These are phyloP conservation scores for Ditula angustiorana DNA, from an alignment of 2,888 invertebrate genomes.

Conservation along the genomic window DNA sequence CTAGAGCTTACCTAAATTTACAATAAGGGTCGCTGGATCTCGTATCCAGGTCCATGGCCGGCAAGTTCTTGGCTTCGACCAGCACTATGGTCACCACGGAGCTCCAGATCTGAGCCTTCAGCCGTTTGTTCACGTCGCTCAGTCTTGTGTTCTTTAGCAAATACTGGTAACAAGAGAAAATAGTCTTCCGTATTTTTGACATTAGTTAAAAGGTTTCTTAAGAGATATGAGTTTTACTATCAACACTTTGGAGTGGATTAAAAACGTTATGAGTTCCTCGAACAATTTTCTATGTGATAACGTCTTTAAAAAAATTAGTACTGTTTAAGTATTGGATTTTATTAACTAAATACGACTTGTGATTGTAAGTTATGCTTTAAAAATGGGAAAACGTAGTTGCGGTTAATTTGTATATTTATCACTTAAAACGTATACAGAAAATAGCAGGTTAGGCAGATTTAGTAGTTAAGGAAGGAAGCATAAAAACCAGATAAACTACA, in stretches of 20 bases:
- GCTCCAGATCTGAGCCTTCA: constrained; percentile 98
- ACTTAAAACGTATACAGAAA: background rate
- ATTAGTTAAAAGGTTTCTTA: too few relatives aligned
- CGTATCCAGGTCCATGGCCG: constrained; percentile 94
- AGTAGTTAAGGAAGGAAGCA: background rate
- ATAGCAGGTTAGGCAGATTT: background rate
- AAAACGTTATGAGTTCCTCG: too few relatives aligned
- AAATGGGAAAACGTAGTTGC: background rate
- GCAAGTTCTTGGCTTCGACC: constrained; percentile 96
- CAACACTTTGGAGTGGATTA: too few relatives aligned
- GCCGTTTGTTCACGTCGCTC: constrained; percentile 92
- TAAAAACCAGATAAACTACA: background rate
- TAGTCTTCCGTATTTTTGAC: too few relatives aligned
- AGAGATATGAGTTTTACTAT: too few relatives aligned
- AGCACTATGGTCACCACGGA: constrained; percentile 98
- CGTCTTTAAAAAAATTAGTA: too few relatives aligned
- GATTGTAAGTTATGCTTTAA: too few relatives aligned
- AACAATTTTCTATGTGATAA: too few relatives aligned
- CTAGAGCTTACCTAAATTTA: constrained; percentile 94
- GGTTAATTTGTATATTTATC: background rate
- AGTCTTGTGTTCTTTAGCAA: constrained; percentile 91
- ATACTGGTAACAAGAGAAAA: constrained; percentile 86
- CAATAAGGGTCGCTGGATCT: constrained; percentile 97
- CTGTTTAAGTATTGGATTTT: too few relatives aligned
- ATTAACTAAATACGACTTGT: too few relatives aligned